Base-by-base conservation (phyloP, 2,797 vertebrate genomes). In the Cheirogaleus major region DNA sequence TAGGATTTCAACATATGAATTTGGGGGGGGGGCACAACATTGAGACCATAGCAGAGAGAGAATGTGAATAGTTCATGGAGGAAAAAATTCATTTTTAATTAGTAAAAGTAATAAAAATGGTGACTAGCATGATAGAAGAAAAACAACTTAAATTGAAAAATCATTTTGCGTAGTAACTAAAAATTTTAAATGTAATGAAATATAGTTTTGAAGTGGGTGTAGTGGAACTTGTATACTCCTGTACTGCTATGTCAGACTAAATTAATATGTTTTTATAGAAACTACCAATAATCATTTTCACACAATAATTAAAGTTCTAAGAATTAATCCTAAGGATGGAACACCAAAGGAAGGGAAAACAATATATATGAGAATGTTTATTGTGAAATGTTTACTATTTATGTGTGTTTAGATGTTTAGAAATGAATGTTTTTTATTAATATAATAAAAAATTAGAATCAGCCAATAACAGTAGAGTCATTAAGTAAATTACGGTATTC, bases 211-310 rank as follows among this genome's bases (percentile, higher is more conserved):
- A 91, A 75, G 57, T 82, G 10, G 7, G 15, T 55, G 2, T 43
- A 41, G 22, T 78, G 3, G 48, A 94, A 95, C 17, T 83, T 18
- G 1, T 81, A 55, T 91, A 67, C 45, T 78, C 75, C 17, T 88
- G 85, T 8, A 45, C 22, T 89, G 41, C 41, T 93, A 81, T 82
- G 18, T 15, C 43, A 96, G 63, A 63, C 41, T 57, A 91, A 95
- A 55, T 89, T 73, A 73, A 81, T 89, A 63, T 43, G 85, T 79
- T 89, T 92, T 93, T 72, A 92, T 93, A 83, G 88, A 87, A 85
- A 82, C 13, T 81, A 86, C 38, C 45, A 86, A 48, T 80, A 92
- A 67, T 85, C 70, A 87, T 75, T 92, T 89, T 93, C n/a, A 59
- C 48, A 20, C 20, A 83, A 32, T 52, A 70, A 61, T 76, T 52